Conservation (phyloP, 2,888 invertebrate species). For the Anarsia innoxiella region DNA sequence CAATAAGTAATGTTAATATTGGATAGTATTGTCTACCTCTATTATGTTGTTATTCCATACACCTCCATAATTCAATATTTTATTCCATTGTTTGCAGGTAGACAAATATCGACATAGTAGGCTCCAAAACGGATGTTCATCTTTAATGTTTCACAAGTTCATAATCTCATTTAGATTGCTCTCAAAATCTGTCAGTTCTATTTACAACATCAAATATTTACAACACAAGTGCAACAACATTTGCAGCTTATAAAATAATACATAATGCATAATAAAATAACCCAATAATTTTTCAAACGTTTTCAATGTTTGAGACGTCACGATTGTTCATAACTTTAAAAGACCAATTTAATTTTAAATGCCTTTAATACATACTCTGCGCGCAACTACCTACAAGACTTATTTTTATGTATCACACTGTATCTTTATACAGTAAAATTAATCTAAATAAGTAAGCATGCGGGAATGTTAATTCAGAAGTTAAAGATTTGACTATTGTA, state of each 20-base stretch:
- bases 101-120: constrained; percentile 29
- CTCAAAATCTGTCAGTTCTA: constrained; percentile 24
- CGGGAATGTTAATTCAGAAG: constrained; percentile 1
- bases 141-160: constrained; percentile 34
- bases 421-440: background rate
- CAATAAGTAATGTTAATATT: too few relatives aligned
- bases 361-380: too few relatives aligned
- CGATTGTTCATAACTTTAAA: too few relatives aligned
- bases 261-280: constrained; percentile 27
- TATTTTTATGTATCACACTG: background rate
- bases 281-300: constrained; percentile 17
- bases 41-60: too few relatives aligned
- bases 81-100: constrained; percentile 35
- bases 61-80: too few relatives aligned
- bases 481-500: constrained; percentile 7
- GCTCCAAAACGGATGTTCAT: constrained; percentile 24
- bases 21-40: too few relatives aligned
- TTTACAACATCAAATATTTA: too few relatives aligned
- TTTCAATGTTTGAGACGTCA: too few relatives aligned
- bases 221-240: too few relatives aligned
- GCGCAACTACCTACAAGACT: too few relatives aligned
- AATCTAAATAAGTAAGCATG: constrained; percentile 2
- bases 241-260: too few relatives aligned
- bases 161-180: constrained; percentile 43
- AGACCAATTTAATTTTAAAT: too few relatives aligned